Evolutionary conservation across 2,888 invertebrate species (phyloP).

Genomic region (Coremacera marginata): DNA sequence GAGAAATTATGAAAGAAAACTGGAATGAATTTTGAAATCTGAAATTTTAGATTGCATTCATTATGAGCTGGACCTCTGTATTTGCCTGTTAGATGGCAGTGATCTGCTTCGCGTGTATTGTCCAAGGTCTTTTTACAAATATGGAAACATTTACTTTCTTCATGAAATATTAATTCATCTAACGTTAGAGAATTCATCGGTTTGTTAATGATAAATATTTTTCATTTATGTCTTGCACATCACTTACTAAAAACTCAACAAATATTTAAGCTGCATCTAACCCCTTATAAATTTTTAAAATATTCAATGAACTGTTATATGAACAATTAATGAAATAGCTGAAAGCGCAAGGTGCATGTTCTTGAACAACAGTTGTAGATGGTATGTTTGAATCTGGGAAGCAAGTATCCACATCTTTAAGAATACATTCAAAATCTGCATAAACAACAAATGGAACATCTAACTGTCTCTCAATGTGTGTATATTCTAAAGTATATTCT

Average conservation of each 20-base stretch:
- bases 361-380: neutral
- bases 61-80: constrained; percentile 35
- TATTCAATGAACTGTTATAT: neutral
- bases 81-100: neutral
- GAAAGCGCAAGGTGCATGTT: neutral
- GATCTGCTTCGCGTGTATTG: neutral
- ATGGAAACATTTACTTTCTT: neutral
- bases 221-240: neutral
- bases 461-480: neutral
- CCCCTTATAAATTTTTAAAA: neutral
- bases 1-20: constrained; percentile 22
- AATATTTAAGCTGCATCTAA: neutral
- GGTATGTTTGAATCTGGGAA: neutral
- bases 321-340: neutral
- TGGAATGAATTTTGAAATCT: neutral
- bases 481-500: neutral
- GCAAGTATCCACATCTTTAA: neutral
- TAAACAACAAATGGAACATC: neutral
- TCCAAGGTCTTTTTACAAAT: no score
- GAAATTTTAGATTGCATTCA: neutral
- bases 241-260: neutral
- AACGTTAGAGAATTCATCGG: neutral
- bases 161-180: neutral
- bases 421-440: constrained; percentile 6
- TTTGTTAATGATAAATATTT: neutral